phyloP scores from a whole-genome alignment of 2,888 invertebrate species.

The Caenorhabditis zanzibari region DNA sequence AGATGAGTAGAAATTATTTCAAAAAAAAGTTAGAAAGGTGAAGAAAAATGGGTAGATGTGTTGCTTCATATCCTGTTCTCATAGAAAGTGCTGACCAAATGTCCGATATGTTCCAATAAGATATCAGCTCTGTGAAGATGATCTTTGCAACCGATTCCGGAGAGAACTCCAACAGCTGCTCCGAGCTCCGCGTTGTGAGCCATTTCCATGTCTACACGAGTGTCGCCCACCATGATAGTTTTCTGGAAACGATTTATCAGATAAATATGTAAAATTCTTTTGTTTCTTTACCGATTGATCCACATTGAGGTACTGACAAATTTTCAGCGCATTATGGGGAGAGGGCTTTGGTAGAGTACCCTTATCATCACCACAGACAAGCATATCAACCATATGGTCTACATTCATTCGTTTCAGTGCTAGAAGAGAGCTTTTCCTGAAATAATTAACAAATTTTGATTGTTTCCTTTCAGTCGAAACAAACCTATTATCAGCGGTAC shows the following conservation, averaged over 20 bases:
- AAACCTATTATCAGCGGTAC: conserved; percentile 84
- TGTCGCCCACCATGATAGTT: conserved; percentile 85
- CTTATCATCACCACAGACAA: conserved; percentile 85
- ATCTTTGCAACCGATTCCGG: conserved; percentile 83
- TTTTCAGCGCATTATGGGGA: conserved; percentile 84
- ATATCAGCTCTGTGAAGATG: conserved; percentile 80
- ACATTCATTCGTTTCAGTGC: conserved; percentile 77
- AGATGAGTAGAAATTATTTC: conserved; percentile 4
- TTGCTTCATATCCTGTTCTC: conserved; percentile 17
- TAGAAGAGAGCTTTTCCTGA: conserved; percentile 77
- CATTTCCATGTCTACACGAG: conserved; percentile 85
- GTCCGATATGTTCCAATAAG: conserved; percentile 59
- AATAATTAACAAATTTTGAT: conserved; percentile 25
- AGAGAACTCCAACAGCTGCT: conserved; percentile 84
- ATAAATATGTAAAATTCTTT: not conserved
- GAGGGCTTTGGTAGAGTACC: conserved; percentile 84
- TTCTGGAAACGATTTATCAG: conserved; percentile 66
- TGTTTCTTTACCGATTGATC: conserved; percentile 72
- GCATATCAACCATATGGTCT: conserved; percentile 83
- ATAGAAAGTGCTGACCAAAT: conserved; percentile 57
- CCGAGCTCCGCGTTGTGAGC: conserved; percentile 84
- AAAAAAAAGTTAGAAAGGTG: not conserved
- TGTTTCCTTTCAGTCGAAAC: not conserved
- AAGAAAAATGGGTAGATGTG: not conserved
- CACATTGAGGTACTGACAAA: conserved; percentile 78